Base-by-base conservation (phyloP, 2,113 vertebrate genomes). In the Lonchura striata region DNA sequence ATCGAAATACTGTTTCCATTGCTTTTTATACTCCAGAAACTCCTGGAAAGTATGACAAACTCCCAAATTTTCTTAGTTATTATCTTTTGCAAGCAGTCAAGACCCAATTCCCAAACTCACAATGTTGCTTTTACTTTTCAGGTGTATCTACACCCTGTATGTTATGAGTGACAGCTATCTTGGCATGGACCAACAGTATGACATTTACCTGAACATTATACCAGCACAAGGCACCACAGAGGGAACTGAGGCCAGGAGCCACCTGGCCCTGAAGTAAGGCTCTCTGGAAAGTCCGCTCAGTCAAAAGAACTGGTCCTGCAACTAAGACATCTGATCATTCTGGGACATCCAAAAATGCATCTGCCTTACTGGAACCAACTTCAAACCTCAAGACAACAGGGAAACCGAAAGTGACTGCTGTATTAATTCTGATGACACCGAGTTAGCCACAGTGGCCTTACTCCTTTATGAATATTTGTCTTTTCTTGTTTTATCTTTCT, bases 121-220 rank as follows among this genome's bases (percentile, higher is more conserved):
- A 8, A 7, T 74, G 60, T 37, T 82, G 54, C 6, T 95, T 84
- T 93, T 88, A 13, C 33, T 2, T 90, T 91, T 35, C 93, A 99
- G 99, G 96, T 99, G 97, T 61, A 99, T 99, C 95, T 99, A 99
- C 97, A 99, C 99, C 0, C 97, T 99, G 49, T 99, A 99, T 97
- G 91, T 99, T 96, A 99, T 99, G 98, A 99, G 99, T 7, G 99
- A 99, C 98, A 99, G 99, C 97, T 99, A 99, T 96, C 98, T 99
- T 77, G 99, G 99, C 83, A 96, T 99, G 97, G 99, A 99, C 98
- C 99, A 99, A 92, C 99, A 99, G 96, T 99, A 99, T 10, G 99
- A 99, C 96, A 96, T 99, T 83, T 98, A 98, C 95, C 98, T 99
- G 94, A 98, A 99, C 10, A 94, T 99, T 33, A 97, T 87, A 3